Conservation (phyloP, 2,888 invertebrate species). For the Unio delphinus region DNA sequence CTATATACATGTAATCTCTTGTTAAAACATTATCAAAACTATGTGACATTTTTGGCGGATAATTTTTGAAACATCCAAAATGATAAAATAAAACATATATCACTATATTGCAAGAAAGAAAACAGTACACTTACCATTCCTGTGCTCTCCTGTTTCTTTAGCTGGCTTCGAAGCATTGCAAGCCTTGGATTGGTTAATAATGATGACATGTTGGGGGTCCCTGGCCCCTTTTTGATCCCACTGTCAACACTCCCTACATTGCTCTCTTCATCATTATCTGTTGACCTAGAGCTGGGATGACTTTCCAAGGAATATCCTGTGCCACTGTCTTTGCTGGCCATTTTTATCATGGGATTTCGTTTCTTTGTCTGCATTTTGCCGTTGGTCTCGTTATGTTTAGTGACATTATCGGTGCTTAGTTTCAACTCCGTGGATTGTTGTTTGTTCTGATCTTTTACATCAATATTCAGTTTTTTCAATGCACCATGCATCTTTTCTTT, state of each 20-base stretch:
- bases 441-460: slow-evolving; percentile 2
- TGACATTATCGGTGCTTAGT: too few relatives aligned
- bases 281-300: slow-evolving; percentile 41
- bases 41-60: too few relatives aligned
- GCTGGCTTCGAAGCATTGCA: slow-evolving; percentile 28
- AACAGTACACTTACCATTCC: slow-evolving; percentile 41
- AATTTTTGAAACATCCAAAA: too few relatives aligned
- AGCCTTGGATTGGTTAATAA: not conserved
- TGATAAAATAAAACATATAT: too few relatives aligned
- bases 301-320: slow-evolving; percentile 54
- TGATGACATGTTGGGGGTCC: slow-evolving; percentile 1
- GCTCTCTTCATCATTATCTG: slow-evolving; percentile 39
- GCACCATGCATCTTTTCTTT: slow-evolving; percentile 23
- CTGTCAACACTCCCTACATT: slow-evolving; percentile 27
- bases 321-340: slow-evolving; percentile 55
- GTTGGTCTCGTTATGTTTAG: too few relatives aligned
- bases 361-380: slow-evolving; percentile 4
- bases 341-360: slow-evolving; percentile 55
- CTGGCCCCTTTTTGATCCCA: slow-evolving; percentile 16
- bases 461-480: slow-evolving; percentile 25
- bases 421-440: too few relatives aligned
- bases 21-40: too few relatives aligned
- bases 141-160: slow-evolving; percentile 48
- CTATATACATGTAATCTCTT: too few relatives aligned
- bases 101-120: too few relatives aligned